Conservation (phyloP, 2,797 vertebrate species). For the Falco naumanni region DNA sequence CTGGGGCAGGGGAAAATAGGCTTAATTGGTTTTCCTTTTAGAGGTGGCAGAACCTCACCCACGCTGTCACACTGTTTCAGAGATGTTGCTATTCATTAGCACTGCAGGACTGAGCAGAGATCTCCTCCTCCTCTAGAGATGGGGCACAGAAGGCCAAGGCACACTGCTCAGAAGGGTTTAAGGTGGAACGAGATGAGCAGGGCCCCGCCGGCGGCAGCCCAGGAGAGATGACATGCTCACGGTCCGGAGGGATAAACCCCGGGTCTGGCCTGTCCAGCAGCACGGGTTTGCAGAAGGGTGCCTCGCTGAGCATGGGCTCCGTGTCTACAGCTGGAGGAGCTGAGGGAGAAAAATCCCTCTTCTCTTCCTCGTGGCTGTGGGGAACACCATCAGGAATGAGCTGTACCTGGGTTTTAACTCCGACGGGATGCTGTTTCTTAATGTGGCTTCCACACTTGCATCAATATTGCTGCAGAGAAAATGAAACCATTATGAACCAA, state of each 20-base stretch:
- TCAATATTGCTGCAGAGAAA: not conserved
- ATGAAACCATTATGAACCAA: not conserved
- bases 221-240: not conserved
- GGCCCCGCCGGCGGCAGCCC: not conserved
- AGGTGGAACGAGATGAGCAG: not conserved
- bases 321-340: accelerated
- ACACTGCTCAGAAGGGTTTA: not conserved
- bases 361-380: not conserved
- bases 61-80: not conserved
- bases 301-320: not conserved
- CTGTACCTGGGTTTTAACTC: not conserved
- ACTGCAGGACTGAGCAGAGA: not conserved
- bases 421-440: not conserved
- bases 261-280: not conserved
- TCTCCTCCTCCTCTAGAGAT: not conserved
- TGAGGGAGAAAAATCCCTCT: not conserved
- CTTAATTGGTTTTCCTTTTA: not conserved
- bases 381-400: not conserved
- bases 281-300: not conserved
- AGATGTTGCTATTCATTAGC: not conserved
- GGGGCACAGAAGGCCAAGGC: not conserved
- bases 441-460: not conserved
- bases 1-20: not conserved
- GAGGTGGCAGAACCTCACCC: not conserved
- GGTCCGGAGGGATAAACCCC: not conserved